Conservation (phyloP, 1,140 invertebrate genomes). For the Tenebrio molitor region DNA sequence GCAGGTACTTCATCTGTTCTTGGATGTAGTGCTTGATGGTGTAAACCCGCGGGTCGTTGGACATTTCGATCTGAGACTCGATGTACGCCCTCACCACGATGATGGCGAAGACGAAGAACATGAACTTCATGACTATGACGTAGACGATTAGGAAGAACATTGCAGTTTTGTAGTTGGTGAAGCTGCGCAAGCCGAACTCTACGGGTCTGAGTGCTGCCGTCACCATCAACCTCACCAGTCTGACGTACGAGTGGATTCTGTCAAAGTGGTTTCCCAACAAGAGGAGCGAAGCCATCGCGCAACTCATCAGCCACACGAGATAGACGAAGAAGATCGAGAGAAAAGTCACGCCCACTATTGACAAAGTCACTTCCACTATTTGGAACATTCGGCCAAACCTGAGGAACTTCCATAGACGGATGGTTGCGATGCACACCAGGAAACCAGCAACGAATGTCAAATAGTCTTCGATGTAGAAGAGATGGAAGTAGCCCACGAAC, state of each 20-base stretch:
- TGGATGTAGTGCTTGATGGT: conserved; percentile 7
- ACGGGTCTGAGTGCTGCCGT: conserved; percentile 28
- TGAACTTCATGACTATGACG: neutral
- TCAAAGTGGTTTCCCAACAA: conserved; percentile 39
- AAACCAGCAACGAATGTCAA: conserved; percentile 47
- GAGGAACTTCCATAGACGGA: conserved; percentile 57
- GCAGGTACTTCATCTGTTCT: neutral
- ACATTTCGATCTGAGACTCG: conserved; percentile 49
- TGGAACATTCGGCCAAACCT: conserved; percentile 55
- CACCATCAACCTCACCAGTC: neutral
- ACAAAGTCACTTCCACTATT: conserved; percentile 54
- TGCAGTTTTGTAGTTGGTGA: conserved; percentile 39
- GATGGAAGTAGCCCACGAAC: conserved; percentile 56
- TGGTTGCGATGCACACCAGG: conserved; percentile 54
- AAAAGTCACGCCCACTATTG: conserved; percentile 26
- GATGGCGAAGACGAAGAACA: conserved; percentile 51
- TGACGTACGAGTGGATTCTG: conserved; percentile 32
- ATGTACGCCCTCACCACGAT: conserved; percentile 53
- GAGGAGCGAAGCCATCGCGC: conserved; percentile 44
- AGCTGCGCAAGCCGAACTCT: neutral
- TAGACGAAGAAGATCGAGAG: conserved; percentile 45
- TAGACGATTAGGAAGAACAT: conserved; percentile 47
- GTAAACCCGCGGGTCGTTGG: conserved; percentile 18
- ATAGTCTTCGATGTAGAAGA: conserved; percentile 51
- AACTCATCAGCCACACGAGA: conserved; percentile 39